Base-by-base conservation (phyloP, 2,113 vertebrate genomes). In the Platysteira castanea region DNA sequence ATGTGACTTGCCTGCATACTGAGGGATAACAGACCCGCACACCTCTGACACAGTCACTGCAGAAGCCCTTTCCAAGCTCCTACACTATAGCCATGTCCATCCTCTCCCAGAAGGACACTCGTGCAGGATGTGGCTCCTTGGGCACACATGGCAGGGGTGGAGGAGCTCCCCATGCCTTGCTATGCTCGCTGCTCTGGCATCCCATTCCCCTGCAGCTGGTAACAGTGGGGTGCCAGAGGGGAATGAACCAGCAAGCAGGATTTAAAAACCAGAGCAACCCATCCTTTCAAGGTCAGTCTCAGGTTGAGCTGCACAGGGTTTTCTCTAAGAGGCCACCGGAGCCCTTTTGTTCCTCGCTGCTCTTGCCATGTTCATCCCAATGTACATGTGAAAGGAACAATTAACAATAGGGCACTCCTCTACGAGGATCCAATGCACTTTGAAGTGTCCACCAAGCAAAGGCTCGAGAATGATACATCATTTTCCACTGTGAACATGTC, bases 321-420 rank as follows among this genome's bases (percentile, higher is more conserved):
- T 97, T 93, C 93, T 91, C 94, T 93, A 79, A 97, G 98, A 98
- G 97, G 97, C 98, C 97, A 96, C 96, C 93, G 96, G 97, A 96
- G 95, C 86, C 94, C 97, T 92, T 98, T 98, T 99, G 98, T 98
- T 97, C 97, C 92, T 97, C 78, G 52, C 97, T 98, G 97, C 96
- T 98, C 97, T 98, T 47, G 10, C 98, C 98, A 97, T 98, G 97
- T 98, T 98, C 98, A 98, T 98, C 97, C 98, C 98, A 98, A 97
- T 98, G 98, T 98, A 98, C 95, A 97, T 97, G 96, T 98, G 98
- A 98, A 99, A 98, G 98, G 98, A 97, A 98, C 98, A 98, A 98
- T 98, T 98, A 98, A 99, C 98, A 99, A 99, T 98, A 98, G 98
- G 96, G 96, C 97, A 97, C 96, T 98, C 97, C 97, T 97, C 97